These are phyloP conservation scores for Callaeas wilsoni DNA, from an alignment of 2,113 vertebrate genomes.

Conservation along the genomic window DNA sequence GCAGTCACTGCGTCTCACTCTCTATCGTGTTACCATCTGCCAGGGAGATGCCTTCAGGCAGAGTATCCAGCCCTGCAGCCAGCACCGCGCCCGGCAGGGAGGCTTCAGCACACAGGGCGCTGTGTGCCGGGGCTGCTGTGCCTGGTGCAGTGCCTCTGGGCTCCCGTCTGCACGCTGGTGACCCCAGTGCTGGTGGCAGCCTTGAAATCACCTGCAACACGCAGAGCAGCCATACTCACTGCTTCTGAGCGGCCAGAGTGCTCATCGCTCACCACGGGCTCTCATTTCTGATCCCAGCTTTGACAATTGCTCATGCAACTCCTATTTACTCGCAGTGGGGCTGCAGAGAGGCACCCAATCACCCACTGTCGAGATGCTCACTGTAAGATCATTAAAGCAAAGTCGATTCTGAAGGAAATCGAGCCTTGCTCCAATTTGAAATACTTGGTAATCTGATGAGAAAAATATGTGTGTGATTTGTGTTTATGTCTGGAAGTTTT, in stretches of 20 bases:
- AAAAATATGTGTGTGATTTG: background rate
- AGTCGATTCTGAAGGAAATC: background rate
- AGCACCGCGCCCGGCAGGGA: rapidly evolving
- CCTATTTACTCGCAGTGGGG: background rate
- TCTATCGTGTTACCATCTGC: background rate
- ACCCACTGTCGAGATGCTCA: background rate
- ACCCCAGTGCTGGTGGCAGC: background rate
- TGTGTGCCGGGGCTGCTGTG: background rate
- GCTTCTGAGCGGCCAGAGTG: background rate
- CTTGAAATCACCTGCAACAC: background rate
- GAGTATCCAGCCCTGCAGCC: background rate
- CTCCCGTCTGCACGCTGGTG: background rate
- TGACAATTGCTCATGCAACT: background rate
- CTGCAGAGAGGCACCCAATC: background rate
- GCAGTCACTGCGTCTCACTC: background rate
- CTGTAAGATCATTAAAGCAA: background rate
- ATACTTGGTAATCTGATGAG: background rate
- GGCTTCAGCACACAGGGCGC: background rate
- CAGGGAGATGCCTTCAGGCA: background rate
- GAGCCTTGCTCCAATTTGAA: background rate
- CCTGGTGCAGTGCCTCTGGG: background rate
- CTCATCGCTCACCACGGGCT: rapidly evolving
- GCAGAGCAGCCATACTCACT: background rate
- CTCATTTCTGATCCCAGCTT: background rate
- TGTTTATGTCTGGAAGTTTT: constrained; percentile 59